Conservation (phyloP, 2,888 invertebrate species). For the Colletes collaris region DNA sequence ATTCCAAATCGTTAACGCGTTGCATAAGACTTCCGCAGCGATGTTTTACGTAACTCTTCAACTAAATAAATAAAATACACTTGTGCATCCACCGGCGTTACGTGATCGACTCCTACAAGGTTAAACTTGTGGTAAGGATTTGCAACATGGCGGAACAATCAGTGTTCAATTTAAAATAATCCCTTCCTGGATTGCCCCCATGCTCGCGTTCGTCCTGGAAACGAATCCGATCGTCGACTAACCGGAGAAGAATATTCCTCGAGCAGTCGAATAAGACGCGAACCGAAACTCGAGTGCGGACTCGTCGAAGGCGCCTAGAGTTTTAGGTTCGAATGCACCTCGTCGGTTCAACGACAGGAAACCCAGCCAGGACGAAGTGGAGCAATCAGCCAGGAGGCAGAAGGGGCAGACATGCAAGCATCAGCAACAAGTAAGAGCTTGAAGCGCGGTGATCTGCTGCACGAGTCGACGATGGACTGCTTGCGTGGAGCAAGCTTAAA, state of each 20-base stretch:
- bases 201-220: not conserved
- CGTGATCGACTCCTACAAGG: not conserved
- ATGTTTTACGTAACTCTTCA: slow-evolving; percentile 18
- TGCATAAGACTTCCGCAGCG: slow-evolving; percentile 12
- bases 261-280: not conserved
- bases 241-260: no score
- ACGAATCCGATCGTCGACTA: no score
- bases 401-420: slow-evolving; percentile 80
- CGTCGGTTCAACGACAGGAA: slow-evolving; percentile 43
- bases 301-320: not conserved
- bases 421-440: slow-evolving; percentile 81
- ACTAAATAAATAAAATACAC: slow-evolving; percentile 18
- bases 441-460: slow-evolving; percentile 69
- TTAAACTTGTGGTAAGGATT: not conserved
- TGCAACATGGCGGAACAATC: not conserved
- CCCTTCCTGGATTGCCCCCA: not conserved
- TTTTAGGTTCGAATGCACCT: slow-evolving; percentile 23
- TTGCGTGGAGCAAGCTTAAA: slow-evolving; percentile 12
- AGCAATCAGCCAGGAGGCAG: slow-evolving; percentile 75
- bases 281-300: not conserved
- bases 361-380: slow-evolving; percentile 62
- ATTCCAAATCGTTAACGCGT: slow-evolving; percentile 11
- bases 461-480: slow-evolving; percentile 54
- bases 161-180: no score
- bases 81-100: not conserved